Evolutionary conservation across 1,140 invertebrate genomes (phyloP).

Genomic region (Antheraea pernyi): DNA sequence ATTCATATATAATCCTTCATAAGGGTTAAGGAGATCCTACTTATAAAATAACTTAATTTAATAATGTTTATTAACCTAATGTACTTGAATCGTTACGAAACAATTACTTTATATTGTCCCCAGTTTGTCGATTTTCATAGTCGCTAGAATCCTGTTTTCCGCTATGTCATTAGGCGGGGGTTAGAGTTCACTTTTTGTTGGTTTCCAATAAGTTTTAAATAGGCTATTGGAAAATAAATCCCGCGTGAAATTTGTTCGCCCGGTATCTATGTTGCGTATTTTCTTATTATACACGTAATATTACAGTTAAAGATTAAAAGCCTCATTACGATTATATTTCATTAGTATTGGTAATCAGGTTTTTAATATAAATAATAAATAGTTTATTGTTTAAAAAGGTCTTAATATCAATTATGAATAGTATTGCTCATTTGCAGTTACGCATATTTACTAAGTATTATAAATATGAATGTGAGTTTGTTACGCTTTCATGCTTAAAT

Average conservation of each 20-base stretch:
- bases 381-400: too few relatives aligned
- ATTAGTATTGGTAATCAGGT: too few relatives aligned
- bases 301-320: not conserved
- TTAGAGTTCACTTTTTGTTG: conserved; percentile 14
- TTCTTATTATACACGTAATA: conserved; percentile 2
- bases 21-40: too few relatives aligned
- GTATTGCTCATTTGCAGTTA: too few relatives aligned
- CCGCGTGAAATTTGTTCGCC: conserved; percentile 15
- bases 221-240: conserved; percentile 16
- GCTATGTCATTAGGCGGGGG: conserved; percentile 19
- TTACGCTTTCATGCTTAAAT: too few relatives aligned
- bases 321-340: too few relatives aligned
- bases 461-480: too few relatives aligned
- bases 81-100: not conserved
- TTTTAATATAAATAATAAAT: too few relatives aligned
- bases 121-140: not conserved
- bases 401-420: too few relatives aligned
- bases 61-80: not conserved
- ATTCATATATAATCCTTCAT: too few relatives aligned
- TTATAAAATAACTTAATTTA: not conserved
- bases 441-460: too few relatives aligned
- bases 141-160: not conserved
- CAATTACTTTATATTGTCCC: conserved; percentile 2
- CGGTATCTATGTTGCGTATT: conserved; percentile 1
- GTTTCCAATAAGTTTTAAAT: conserved; percentile 16